Conservation (phyloP, 2,113 vertebrate species). For the Melanotaenia duboulayi region DNA sequence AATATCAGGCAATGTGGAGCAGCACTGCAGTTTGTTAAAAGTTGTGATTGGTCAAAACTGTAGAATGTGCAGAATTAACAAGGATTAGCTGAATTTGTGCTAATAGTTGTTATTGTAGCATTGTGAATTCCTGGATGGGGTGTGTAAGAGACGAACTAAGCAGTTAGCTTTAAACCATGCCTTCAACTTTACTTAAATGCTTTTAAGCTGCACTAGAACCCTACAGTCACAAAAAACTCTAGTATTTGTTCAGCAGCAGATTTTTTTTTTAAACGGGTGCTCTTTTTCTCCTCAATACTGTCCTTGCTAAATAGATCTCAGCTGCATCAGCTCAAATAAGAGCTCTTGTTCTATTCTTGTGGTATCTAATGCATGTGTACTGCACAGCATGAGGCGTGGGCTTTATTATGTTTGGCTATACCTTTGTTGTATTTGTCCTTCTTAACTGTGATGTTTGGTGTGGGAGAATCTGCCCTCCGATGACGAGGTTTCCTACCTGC, state of each 20-base stretch:
- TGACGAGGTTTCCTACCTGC: slow-evolving; percentile 89
- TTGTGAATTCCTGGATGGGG: no score
- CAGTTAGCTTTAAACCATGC: not conserved
- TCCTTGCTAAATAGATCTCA: not conserved
- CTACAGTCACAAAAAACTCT: no score
- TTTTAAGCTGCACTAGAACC: no score
- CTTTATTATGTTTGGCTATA: slow-evolving; percentile 51
- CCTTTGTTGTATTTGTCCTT: slow-evolving; percentile 97
- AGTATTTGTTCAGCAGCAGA: not conserved
- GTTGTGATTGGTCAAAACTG: no score
- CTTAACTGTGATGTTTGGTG: slow-evolving; percentile 92
- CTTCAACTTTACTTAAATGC: not conserved
- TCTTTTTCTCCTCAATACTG: no score
- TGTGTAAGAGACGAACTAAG: no score
- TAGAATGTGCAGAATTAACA: no score
- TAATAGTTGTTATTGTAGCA: no score
- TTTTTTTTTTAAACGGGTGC: not conserved
- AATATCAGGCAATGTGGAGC: no score
- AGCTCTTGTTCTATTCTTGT: not conserved
- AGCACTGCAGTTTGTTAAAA: no score
- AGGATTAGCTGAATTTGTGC: no score
- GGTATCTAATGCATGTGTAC: not conserved
- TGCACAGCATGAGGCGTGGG: not conserved
- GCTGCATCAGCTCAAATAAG: not conserved
- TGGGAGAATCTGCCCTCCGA: slow-evolving; percentile 89